Conservation (phyloP, 2,113 vertebrate species). For the Rutilus rutilus region DNA sequence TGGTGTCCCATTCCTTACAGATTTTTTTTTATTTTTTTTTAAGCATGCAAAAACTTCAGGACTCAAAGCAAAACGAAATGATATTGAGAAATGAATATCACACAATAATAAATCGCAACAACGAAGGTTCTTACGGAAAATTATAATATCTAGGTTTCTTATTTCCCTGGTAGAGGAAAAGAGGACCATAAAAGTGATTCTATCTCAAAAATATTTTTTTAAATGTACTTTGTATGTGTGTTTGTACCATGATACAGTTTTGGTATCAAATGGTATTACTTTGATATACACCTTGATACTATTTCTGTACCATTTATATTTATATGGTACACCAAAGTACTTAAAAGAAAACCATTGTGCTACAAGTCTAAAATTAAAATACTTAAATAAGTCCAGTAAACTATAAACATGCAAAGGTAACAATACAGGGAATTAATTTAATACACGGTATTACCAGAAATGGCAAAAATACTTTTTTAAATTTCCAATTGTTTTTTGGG, state of each 20-base stretch:
- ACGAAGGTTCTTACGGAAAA: not conserved
- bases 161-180: not conserved
- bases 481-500: too few species aligned
- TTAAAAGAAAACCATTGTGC: not conserved
- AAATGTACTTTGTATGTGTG: too few species aligned
- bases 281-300: not conserved
- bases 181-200: not conserved
- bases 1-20: not conserved
- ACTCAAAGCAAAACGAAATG: not conserved
- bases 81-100: not conserved
- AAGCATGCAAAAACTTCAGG: not conserved
- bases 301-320: not conserved
- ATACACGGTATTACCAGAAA: not conserved
- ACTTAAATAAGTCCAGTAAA: too few species aligned
- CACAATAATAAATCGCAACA: not conserved
- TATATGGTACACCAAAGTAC: not conserved
- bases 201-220: too few species aligned
- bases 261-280: not conserved
- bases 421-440: not conserved
- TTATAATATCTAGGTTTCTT: not conserved
- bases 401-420: not conserved
- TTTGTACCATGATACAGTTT: not conserved
- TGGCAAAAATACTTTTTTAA: too few species aligned
- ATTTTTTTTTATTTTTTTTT: not conserved
- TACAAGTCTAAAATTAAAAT: not conserved